Conservation (phyloP, 2,113 vertebrate species). For the Eleginops maclovinus region DNA sequence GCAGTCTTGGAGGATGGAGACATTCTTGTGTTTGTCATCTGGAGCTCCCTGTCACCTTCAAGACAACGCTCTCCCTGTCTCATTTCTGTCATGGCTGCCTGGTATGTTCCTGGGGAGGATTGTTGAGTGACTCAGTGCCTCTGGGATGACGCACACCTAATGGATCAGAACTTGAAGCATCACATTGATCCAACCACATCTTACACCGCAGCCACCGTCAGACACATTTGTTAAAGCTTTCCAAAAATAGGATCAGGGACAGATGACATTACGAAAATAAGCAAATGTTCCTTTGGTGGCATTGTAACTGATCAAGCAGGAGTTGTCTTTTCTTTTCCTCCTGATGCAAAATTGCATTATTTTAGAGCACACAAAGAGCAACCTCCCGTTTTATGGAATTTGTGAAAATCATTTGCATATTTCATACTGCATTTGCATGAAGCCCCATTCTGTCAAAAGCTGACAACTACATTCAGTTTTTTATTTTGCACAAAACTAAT, state of each 20-base stretch:
- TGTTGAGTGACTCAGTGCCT: constrained; percentile 66
- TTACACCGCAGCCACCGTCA: constrained; percentile 31
- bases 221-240: constrained; percentile 35
- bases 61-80: constrained; percentile 35
- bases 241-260: constrained; percentile 41
- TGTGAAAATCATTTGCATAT: background rate
- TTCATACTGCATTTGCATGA: background rate
- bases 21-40: constrained; percentile 52
- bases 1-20: constrained; percentile 43
- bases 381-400: background rate
- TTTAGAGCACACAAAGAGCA: background rate
- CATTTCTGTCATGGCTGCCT: constrained; percentile 42
- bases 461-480: background rate
- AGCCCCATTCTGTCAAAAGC: background rate
- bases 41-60: constrained; percentile 46
- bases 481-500: background rate
- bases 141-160: constrained; percentile 65
- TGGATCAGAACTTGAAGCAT: constrained; percentile 64
- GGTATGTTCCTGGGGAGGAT: constrained; percentile 33
- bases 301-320: constrained; percentile 20
- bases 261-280: constrained; percentile 35
- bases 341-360: background rate
- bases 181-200: constrained; percentile 53
- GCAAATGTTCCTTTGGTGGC: background rate
- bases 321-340: constrained; percentile 7